Conservation (phyloP, 2,113 vertebrate genomes). For the Vicugna pacos region DNA sequence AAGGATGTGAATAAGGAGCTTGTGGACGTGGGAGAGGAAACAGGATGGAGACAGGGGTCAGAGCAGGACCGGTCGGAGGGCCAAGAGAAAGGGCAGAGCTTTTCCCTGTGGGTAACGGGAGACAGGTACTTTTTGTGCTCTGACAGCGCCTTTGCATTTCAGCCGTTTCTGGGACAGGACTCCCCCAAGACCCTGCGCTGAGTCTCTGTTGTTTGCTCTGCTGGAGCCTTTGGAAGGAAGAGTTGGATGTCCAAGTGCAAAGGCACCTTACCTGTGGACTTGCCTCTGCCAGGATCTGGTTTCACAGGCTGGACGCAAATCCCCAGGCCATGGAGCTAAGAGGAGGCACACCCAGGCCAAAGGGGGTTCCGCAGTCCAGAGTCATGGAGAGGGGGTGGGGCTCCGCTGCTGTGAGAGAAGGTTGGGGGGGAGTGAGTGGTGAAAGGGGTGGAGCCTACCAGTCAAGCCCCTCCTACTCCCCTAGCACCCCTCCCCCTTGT, state of each 20-base stretch:
- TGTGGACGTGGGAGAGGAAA: background rate
- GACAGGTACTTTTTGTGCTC: background rate
- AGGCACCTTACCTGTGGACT: background rate
- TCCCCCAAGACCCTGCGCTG: background rate
- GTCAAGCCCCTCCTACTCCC: background rate
- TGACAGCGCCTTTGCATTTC: background rate
- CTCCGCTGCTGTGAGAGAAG: background rate
- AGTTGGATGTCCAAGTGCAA: background rate
- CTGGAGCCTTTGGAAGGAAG: background rate
- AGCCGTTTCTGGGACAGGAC: background rate
- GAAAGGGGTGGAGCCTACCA: background rate
- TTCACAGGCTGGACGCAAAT: background rate
- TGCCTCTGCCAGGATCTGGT: background rate
- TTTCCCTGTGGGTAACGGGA: background rate
- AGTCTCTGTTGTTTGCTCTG: background rate
- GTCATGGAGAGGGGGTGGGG: too few species aligned
- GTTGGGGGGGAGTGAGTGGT: background rate
- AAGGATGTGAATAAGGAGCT: background rate
- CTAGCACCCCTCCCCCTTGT: fast-evolving
- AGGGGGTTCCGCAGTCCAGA: background rate
- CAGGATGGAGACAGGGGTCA: background rate
- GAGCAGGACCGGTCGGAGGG: too few species aligned
- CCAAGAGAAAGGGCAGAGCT: background rate
- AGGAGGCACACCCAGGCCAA: background rate
- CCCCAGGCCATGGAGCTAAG: background rate